phyloP scores from a whole-genome alignment of 2,113 vertebrate genomes.

The Muntiacus reevesi region DNA sequence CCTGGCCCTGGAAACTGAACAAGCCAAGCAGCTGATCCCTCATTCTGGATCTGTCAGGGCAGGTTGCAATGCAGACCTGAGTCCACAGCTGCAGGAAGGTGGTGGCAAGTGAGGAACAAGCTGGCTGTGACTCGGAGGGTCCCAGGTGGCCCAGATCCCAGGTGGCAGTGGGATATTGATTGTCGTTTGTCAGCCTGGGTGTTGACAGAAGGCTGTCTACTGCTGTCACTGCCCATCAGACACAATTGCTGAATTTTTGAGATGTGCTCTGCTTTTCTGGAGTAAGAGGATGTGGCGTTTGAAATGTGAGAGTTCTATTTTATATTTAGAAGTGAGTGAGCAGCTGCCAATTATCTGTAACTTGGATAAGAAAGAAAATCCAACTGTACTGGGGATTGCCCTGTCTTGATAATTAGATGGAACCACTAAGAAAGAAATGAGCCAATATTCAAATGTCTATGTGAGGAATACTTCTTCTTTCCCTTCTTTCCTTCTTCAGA shows the following conservation, averaged over 20 bases:
- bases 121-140: neutral
- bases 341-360: neutral
- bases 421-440: neutral
- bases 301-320: constrained; percentile 33
- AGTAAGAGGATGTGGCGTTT: constrained; percentile 32
- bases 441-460: neutral
- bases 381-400: neutral
- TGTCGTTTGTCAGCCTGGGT: constrained; percentile 38
- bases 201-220: constrained; percentile 23
- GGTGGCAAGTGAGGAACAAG: neutral
- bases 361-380: neutral
- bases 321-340: constrained; percentile 48
- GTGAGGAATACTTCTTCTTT: neutral
- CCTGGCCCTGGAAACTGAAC: neutral
- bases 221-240: constrained; percentile 40
- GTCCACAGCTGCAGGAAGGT: neutral
- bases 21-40: neutral
- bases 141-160: constrained; percentile 36
- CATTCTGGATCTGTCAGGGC: neutral
- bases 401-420: neutral
- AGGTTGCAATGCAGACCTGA: neutral
- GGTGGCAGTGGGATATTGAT: neutral
- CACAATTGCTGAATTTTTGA: constrained; percentile 8
- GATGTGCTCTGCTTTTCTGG: constrained; percentile 1
- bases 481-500: neutral